Evolutionary conservation across 2,888 invertebrate species (phyloP).

Genomic region (Trissolcus japonicus): DNA sequence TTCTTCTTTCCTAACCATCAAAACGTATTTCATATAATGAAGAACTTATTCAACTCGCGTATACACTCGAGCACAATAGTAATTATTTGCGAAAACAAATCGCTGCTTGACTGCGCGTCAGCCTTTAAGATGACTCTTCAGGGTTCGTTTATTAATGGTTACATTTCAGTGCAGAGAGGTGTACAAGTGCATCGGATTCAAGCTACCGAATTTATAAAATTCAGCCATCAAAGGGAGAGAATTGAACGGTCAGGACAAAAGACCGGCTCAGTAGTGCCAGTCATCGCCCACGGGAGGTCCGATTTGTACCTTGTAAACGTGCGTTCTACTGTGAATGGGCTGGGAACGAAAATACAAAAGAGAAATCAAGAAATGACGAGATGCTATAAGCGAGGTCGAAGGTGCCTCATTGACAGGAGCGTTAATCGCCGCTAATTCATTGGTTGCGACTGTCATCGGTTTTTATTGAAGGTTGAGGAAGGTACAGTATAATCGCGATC

Average conservation of each 20-base stretch:
- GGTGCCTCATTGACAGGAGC: not conserved
- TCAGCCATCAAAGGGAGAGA: constrained; percentile 2
- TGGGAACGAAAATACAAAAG: constrained; percentile 39
- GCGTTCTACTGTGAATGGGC: constrained; percentile 45
- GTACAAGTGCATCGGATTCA: constrained; percentile 8
- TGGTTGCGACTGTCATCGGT: constrained; percentile 31
- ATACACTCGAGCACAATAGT: constrained; percentile 45
- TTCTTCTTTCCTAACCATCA: constrained; percentile 36
- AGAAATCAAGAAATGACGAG: constrained; percentile 17
- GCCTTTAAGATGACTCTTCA: constrained; percentile 22
- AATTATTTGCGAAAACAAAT: constrained; percentile 53
- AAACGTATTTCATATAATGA: constrained; percentile 37
- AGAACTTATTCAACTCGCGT: constrained; percentile 32
- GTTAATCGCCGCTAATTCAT: constrained; percentile 42
- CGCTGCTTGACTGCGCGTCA: constrained; percentile 31
- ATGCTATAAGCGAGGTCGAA: constrained; percentile 28
- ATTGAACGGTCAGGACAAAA: constrained; percentile 63
- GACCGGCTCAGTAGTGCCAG: constrained; percentile 63
- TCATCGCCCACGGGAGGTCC: constrained; percentile 73
- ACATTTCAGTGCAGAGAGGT: constrained; percentile 42
- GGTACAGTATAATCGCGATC: constrained; percentile 3
- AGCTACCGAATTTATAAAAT: constrained; percentile 64
- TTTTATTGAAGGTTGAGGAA: constrained; percentile 35
- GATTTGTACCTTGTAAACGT: constrained; percentile 52
- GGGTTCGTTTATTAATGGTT: constrained; percentile 45